These are phyloP conservation scores for Aphelocoma californica DNA, from an alignment of 2,797 vertebrate species.

Conservation along the genomic window DNA sequence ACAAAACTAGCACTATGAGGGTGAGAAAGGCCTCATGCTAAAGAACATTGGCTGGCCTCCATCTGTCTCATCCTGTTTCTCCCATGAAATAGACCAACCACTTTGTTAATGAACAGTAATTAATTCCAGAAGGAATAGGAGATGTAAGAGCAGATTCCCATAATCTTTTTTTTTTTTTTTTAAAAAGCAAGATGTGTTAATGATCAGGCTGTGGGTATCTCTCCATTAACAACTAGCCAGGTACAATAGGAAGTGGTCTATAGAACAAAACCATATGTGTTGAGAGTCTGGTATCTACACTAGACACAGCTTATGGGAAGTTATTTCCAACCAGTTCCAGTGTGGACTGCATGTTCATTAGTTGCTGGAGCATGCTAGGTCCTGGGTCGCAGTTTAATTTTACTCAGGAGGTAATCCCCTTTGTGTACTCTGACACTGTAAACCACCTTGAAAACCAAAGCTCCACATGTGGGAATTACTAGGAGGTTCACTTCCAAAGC, in stretches of 20 bases:
- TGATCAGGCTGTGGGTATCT: neutral
- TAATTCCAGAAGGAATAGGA: conserved; percentile 27
- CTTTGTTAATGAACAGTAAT: conserved; percentile 25
- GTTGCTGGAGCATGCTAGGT: neutral
- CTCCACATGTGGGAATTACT: neutral
- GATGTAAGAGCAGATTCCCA: neutral
- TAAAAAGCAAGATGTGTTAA: neutral
- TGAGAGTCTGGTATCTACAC: neutral
- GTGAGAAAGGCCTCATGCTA: conserved; percentile 37
- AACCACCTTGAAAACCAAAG: neutral
- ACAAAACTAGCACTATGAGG: conserved; percentile 3
- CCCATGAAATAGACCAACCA: conserved; percentile 26
- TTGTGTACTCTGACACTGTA: neutral
- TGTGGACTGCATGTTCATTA: neutral
- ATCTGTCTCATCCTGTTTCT: conserved; percentile 31
- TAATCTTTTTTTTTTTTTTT: neutral
- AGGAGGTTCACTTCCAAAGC: neutral
- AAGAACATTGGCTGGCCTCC: conserved; percentile 27
- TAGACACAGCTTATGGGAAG: neutral
- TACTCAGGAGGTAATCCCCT: neutral
- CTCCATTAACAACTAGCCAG: neutral
- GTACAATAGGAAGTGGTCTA: neutral
- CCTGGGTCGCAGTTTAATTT: neutral
- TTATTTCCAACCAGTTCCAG: neutral
- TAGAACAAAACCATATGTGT: neutral